These are phyloP conservation scores for Dendrolimus houi DNA, from an alignment of 2,888 invertebrate species.

Conservation along the genomic window DNA sequence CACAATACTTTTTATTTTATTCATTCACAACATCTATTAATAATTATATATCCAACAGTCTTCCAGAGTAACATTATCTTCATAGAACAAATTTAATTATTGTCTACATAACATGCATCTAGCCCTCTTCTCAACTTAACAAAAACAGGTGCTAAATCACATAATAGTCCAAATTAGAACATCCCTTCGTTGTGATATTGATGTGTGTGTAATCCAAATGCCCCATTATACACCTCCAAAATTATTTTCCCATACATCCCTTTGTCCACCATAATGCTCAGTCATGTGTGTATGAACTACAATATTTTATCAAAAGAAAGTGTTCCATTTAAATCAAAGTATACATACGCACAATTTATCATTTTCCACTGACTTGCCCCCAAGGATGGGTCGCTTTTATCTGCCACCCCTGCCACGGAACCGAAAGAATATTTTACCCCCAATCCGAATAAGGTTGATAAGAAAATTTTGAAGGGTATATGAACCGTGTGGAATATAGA, in stretches of 20 bases:
- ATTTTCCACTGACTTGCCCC: constrained; percentile 34
- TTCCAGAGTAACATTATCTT: too few species aligned
- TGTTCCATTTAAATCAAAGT: constrained; percentile 23
- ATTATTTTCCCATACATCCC: background rate
- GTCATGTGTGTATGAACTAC: constrained; percentile 5
- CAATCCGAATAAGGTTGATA: constrained; percentile 24
- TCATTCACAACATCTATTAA: too few species aligned
- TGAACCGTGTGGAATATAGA: background rate
- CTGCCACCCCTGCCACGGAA: constrained; percentile 17
- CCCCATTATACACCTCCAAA: background rate
- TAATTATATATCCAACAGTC: too few species aligned
- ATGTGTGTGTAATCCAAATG: too few species aligned
- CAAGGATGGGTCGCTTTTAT: constrained; percentile 31
- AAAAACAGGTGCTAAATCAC: too few species aligned
- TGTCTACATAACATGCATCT: too few species aligned
- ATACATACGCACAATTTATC: constrained; percentile 33
- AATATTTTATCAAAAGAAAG: constrained; percentile 20
- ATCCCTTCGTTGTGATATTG: too few species aligned
- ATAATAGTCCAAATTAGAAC: too few species aligned
- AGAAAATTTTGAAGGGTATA: constrained; percentile 17
- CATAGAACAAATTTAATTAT: too few species aligned
- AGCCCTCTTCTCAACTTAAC: too few species aligned
- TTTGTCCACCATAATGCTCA: constrained; percentile 5
- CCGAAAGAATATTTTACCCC: constrained; percentile 27
- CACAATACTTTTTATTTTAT: too few species aligned